Conservation (phyloP, 2,888 invertebrate species). For the Yponomeuta evonymella region DNA sequence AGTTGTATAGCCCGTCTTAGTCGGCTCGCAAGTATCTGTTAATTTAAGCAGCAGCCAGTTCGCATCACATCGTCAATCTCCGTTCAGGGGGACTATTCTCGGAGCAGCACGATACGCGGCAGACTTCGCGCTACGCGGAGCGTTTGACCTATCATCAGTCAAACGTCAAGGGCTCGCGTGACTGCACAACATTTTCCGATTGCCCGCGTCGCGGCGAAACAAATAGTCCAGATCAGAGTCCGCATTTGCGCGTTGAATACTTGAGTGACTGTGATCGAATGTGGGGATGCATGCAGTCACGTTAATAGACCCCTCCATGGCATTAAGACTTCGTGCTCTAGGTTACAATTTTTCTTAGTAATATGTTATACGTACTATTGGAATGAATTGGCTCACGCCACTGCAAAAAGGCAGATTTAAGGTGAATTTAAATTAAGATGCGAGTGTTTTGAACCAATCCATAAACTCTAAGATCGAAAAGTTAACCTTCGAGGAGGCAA, state of each 20-base stretch:
- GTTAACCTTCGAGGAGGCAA: too few relatives aligned
- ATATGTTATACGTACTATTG: not conserved
- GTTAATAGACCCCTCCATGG: not conserved
- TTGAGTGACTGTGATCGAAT: slow-evolving; percentile 8
- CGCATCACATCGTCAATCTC: not conserved
- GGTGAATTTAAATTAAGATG: too few relatives aligned
- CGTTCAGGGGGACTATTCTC: not conserved
- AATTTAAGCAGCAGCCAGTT: not conserved
- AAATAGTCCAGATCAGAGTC: slow-evolving; percentile 48
- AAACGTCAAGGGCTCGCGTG: slow-evolving; percentile 57
- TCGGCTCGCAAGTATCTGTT: not conserved
- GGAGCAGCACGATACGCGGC: not conserved
- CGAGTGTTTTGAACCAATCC: too few relatives aligned
- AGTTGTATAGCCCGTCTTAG: not conserved
- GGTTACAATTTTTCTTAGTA: not conserved
- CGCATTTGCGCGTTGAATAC: slow-evolving; percentile 1
- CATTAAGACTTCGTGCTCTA: not conserved
- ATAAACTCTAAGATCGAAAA: too few relatives aligned
- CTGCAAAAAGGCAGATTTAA: too few relatives aligned
- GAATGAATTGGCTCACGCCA: too few relatives aligned
- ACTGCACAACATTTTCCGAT: slow-evolving; percentile 58
- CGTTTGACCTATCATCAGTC: slow-evolving; percentile 41
- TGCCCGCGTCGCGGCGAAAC: slow-evolving; percentile 50
- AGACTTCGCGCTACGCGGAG: slow-evolving; percentile 1
- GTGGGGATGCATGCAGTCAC: not conserved